Base-by-base conservation (phyloP, 1,140 invertebrate species). In the Maniola jurtina region DNA sequence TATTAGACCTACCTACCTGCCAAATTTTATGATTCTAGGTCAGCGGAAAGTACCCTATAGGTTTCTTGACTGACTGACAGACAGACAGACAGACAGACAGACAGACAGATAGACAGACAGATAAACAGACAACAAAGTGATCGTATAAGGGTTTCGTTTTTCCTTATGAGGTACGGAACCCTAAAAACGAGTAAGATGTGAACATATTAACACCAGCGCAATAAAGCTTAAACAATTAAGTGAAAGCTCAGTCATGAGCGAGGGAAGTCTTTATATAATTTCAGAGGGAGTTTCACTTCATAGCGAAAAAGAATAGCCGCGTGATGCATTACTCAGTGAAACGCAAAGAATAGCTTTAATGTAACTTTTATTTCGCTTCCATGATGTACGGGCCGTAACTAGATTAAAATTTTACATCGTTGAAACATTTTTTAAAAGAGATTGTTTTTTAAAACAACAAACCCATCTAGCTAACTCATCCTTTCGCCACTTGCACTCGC, bases 261-360 rank as follows among this genome's bases (percentile, higher is more conserved):
- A 42, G 50, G 61, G 35, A 63, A 63, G 35, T 40, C 36, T 63
- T 42, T 52, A 50, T 50, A 50, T 50, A n/a, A 50, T 50, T 50
- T 50, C 15, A 50, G 33, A 34, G 33, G 40, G 52, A 64, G 61
- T 64, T 64, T 63, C 48, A 54, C 55, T 56, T 64, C 40, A 64
- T 47, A 34, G 38, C 54, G 36, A 64, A 40, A 63, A 63, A 55
- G 50, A 63, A 63, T 52, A 62, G 42, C 61, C 25, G 50, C 48
- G 50, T 63, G 61, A 63, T 54, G 36, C 61, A 55, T 63, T 63
- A 42, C 61, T 54, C 15, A 54, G 50, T 55, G 61, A 52, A 54
- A 47, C 48, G 42, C 50, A 63, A 63, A 55, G 50, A 63, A 63
- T 63, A 63, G 42, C 25, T 55, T 63, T 63, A 63, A 55, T 63